These are phyloP conservation scores for Rhabdomys dilectus DNA, from an alignment of 2,113 vertebrate species.

Conservation along the genomic window DNA sequence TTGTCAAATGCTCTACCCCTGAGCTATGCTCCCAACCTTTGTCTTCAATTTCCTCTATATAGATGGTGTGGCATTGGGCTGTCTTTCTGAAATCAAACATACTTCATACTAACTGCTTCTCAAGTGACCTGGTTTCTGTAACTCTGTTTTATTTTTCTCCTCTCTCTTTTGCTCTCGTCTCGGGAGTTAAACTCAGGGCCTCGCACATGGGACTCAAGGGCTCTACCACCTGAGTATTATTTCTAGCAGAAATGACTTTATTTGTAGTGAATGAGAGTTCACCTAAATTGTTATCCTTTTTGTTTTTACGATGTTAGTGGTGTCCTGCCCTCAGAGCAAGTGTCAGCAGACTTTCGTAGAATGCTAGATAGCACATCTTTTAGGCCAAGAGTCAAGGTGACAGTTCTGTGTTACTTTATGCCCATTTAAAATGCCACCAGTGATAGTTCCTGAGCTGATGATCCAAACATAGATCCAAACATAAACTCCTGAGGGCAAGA, in stretches of 20 bases:
- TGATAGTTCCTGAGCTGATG: background rate
- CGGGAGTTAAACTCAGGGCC: background rate
- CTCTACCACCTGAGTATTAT: background rate
- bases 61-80: background rate
- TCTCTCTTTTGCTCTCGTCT: no score
- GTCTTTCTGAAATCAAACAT: conserved; percentile 30
- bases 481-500: background rate
- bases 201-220: background rate
- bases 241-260: background rate
- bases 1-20: background rate
- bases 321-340: background rate
- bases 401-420: background rate
- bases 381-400: background rate
- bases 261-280: conserved; percentile 8
- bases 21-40: background rate
- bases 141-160: background rate
- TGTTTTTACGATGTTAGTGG: background rate
- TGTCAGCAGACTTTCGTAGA: background rate
- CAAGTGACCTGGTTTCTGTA: background rate
- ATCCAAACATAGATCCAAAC: background rate
- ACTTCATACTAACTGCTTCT: background rate
- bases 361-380: background rate
- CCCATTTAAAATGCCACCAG: background rate
- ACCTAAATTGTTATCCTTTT: background rate
- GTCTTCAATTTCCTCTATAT: background rate